Conservation (phyloP, 2,797 vertebrate species). For the Galago senegalensis region DNA sequence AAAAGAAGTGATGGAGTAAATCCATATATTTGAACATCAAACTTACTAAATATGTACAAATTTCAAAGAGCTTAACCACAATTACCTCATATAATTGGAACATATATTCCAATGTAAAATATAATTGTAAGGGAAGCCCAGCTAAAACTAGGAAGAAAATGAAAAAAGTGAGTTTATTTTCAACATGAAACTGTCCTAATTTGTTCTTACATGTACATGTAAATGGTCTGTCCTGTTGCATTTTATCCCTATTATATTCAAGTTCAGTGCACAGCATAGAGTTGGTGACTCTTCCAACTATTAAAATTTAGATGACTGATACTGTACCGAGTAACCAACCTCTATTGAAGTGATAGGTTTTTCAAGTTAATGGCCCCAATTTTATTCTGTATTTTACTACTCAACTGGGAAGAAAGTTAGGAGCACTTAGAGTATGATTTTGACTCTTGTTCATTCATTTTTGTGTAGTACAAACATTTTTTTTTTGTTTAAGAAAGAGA, state of each 20-base stretch:
- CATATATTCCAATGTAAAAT: not conserved
- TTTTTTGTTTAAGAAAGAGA: not conserved
- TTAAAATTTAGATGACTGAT: not conserved
- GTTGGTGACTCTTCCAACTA: not conserved
- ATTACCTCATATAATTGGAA: not conserved
- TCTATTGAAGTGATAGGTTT: not conserved
- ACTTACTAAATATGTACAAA: not conserved
- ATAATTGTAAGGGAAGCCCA: not conserved
- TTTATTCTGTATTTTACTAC: constrained; percentile 8
- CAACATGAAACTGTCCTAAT: not conserved
- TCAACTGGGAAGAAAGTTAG: not conserved
- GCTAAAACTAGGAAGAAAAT: not conserved
- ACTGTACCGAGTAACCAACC: not conserved
- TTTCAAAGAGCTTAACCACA: not conserved
- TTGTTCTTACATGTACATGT: not conserved
- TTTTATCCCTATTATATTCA: not conserved
- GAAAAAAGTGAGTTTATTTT: not conserved
- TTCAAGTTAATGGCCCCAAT: not conserved
- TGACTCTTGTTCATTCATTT: not conserved
- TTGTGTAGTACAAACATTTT: not conserved
- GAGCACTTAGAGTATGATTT: not conserved
- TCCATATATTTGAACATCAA: not conserved
- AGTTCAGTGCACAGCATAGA: not conserved
- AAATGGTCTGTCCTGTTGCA: not conserved
- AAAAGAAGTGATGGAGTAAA: not conserved